Evolutionary conservation across 2,888 invertebrate genomes (phyloP).

Genomic region (Dryobotodes eremita): DNA sequence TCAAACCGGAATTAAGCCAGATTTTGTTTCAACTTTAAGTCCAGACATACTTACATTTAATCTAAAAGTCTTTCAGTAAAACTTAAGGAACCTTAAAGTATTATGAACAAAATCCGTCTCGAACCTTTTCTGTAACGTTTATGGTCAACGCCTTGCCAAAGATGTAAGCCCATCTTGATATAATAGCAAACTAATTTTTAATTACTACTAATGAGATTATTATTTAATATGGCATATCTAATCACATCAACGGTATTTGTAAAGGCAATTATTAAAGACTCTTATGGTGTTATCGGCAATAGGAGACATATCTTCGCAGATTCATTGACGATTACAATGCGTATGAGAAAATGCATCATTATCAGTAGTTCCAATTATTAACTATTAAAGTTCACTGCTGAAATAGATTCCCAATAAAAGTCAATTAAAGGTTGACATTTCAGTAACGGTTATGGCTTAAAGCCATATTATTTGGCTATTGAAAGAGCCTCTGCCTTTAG

Average conservation of each 20-base stretch:
- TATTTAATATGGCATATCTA: constrained; percentile 18
- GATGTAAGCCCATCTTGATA: neutral
- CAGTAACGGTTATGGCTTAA: neutral
- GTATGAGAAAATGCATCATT: constrained; percentile 40
- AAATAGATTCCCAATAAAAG: constrained; percentile 45
- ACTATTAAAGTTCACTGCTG: constrained; percentile 27
- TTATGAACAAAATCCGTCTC: neutral
- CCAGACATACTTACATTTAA: too few species aligned
- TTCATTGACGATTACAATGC: neutral
- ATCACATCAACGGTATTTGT: constrained; percentile 21
- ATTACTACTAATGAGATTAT: neutral
- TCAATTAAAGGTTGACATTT: constrained; percentile 42
- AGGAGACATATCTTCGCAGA: constrained; percentile 13
- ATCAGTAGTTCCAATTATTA: constrained; percentile 33
- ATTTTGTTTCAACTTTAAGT: too few species aligned
- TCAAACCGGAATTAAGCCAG: too few species aligned
- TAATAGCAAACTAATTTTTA: neutral
- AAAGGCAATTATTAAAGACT: constrained; percentile 29
- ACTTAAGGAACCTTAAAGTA: neutral
- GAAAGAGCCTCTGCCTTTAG: neutral
- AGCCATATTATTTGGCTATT: neutral
- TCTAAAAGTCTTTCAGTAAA: neutral
- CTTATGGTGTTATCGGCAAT: constrained; percentile 23
- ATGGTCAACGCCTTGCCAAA: neutral
- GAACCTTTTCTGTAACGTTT: neutral